Evolutionary conservation across 2,797 vertebrate species (phyloP).

Genomic region (Oreochromis grahami): DNA sequence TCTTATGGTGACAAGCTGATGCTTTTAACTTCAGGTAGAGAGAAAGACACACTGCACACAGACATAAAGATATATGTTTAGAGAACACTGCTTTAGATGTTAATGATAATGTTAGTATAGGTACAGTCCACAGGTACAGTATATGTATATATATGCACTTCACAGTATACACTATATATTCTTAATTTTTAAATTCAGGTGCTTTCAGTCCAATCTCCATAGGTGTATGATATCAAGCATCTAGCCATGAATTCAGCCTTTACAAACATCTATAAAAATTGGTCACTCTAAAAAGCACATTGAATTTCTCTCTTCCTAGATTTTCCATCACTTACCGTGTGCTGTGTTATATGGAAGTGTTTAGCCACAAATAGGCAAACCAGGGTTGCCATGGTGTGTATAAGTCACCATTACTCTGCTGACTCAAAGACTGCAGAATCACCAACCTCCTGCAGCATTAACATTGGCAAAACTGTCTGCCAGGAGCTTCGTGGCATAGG

Average conservation of each 20-base stretch:
- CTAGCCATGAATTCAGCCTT: not conserved
- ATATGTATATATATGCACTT: not conserved
- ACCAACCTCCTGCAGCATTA: not conserved
- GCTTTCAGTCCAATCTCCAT: not conserved
- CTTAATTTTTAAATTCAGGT: not conserved
- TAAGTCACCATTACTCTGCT: not conserved
- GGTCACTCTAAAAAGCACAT: not conserved
- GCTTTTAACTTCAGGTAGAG: not conserved
- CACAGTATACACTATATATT: not conserved
- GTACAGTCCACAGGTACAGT: fast-evolving
- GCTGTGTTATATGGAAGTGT: not conserved
- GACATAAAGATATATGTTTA: not conserved
- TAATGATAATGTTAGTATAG: not conserved
- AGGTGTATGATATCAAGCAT: not conserved
- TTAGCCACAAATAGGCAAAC: not conserved
- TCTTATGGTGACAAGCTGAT: not conserved
- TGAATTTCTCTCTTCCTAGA: not conserved
- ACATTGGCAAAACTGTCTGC: not conserved
- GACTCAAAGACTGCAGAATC: not conserved
- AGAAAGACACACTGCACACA: not conserved
- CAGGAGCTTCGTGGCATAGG: not conserved
- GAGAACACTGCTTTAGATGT: not conserved
- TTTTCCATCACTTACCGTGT: not conserved
- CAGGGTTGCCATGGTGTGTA: not conserved
- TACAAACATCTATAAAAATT: not conserved